Base-by-base conservation (phyloP, 2,888 invertebrate genomes). In the Drosophila atripex region DNA sequence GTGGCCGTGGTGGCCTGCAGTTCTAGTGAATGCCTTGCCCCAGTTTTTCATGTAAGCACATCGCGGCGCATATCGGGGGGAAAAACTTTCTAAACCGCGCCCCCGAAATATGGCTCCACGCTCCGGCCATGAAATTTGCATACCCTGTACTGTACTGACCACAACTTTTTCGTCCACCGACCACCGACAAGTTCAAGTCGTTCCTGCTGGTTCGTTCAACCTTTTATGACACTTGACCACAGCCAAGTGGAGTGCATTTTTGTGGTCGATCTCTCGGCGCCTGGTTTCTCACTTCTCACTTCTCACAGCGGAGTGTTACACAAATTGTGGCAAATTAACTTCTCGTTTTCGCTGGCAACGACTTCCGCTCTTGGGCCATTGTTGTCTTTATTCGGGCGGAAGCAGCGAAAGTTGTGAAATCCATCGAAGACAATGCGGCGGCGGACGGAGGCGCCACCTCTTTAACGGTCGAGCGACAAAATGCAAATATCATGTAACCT, bases 401-500 rank as follows among this genome's bases (percentile, higher is more conserved):
- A 87, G 85, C 60, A 82, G 82, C 88, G 82, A 83, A 83, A 83
- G 82, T 83, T 87, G 86, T 79, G 82, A 83, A 83, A 82, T 85
- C 71, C 73, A 74, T 56, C 53, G 41, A 61, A 73, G 51, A 74
- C 46, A 70, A 69, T 57, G 58, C 12, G n/a, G 2, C 14, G n/a
- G 35, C n/a, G 14, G 35, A 49, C 23, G 32, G 18, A 38, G 64
- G 66, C 64, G 68, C 50, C 70, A 57, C 61, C 47, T 41, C 35
- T 45, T 68, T 55, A 55, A 47, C 49, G 55, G 35, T 28, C 46
- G 39, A 41, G 23, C 30, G 66, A 69, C 65, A 66, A 83, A 77
- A 80, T 80, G 85, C 56, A 57, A 84, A 86, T 80, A 38, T 71
- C 87, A 39, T 86, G 85, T 80, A 53, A 71, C 65, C 59, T 58